phyloP scores from a whole-genome alignment of 2,797 vertebrate genomes.

The Microctenopoma lineatum region DNA sequence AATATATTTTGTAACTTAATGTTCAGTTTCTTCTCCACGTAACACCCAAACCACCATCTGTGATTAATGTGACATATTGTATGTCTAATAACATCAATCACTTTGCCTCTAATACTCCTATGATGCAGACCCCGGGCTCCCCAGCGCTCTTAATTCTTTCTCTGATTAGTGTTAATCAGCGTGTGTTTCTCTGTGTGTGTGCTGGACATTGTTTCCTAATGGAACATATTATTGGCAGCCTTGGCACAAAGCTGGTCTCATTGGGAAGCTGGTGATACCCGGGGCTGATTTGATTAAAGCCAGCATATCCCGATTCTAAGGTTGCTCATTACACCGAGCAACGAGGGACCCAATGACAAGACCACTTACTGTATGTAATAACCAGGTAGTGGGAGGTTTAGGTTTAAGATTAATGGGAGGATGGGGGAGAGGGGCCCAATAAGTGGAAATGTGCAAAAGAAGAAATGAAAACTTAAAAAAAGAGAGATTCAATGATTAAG shows the following conservation, averaged over 20 bases:
- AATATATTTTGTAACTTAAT: background rate
- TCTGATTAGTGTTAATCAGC: conserved; percentile 58
- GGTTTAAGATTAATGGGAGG: conserved; percentile 50
- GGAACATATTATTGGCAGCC: conserved; percentile 64
- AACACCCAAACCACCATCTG: background rate
- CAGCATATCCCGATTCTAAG: conserved; percentile 62
- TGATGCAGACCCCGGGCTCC: conserved; percentile 41
- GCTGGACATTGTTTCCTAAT: conserved; percentile 64
- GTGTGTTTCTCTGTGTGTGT: conserved; percentile 9
- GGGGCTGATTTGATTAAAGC: conserved; percentile 75
- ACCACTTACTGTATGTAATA: conserved; percentile 69
- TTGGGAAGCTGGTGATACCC: conserved; percentile 57
- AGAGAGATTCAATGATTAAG: conserved; percentile 40
- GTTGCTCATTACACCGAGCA: conserved; percentile 65
- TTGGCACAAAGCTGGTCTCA: conserved; percentile 60
- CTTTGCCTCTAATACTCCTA: conserved; percentile 43
- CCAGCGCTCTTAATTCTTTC: conserved; percentile 51
- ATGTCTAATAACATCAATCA: conserved; percentile 55
- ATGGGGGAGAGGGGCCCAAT: background rate
- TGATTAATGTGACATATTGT: conserved; percentile 37
- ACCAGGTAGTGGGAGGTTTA: conserved; percentile 53
- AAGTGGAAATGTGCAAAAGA: conserved; percentile 22
- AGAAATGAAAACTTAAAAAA: conserved; percentile 16
- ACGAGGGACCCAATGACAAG: conserved; percentile 56
- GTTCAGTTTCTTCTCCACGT: background rate